Evolutionary conservation across 2,888 invertebrate species (phyloP).

Genomic region (Drosophila melanosoma): DNA sequence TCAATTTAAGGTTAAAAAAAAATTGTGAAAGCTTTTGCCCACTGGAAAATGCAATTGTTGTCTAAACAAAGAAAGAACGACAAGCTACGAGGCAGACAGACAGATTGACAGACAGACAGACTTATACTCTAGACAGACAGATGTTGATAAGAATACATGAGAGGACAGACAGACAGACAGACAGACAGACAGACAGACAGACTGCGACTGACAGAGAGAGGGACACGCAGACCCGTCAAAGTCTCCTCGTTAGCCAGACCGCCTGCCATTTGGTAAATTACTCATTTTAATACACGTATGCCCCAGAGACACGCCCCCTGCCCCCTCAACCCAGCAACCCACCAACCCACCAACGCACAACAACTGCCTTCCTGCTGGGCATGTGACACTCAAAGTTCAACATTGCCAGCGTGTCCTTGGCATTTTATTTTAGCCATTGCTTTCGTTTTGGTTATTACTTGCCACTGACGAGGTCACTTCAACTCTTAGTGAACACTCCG

Average conservation of each 20-base stretch:
- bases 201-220: slow-evolving; percentile 7
- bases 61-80: slow-evolving; percentile 26
- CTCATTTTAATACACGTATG: slow-evolving; percentile 46
- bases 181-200: slow-evolving; percentile 11
- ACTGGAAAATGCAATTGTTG: slow-evolving; percentile 50
- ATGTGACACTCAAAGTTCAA: slow-evolving; percentile 69
- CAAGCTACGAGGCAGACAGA: slow-evolving; percentile 16
- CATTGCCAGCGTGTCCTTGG: slow-evolving; percentile 66
- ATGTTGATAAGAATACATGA: neutral
- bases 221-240: slow-evolving; percentile 36
- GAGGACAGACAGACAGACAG: slow-evolving; percentile 12
- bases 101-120: slow-evolving; percentile 14
- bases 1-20: slow-evolving; percentile 7
- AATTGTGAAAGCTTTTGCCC: slow-evolving; percentile 16
- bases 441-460: slow-evolving; percentile 66
- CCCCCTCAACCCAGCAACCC: no score
- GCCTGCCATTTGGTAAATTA: slow-evolving; percentile 56
- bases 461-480: slow-evolving; percentile 42
- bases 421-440: slow-evolving; percentile 62
- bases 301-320: slow-evolving; percentile 26
- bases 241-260: slow-evolving; percentile 53
- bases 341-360: no score
- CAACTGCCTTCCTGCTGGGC: slow-evolving; percentile 15
- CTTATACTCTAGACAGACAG: neutral
- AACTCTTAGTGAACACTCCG: slow-evolving; percentile 30